Conservation (phyloP, 2,797 vertebrate species). For the Tenualosa ilisha region DNA sequence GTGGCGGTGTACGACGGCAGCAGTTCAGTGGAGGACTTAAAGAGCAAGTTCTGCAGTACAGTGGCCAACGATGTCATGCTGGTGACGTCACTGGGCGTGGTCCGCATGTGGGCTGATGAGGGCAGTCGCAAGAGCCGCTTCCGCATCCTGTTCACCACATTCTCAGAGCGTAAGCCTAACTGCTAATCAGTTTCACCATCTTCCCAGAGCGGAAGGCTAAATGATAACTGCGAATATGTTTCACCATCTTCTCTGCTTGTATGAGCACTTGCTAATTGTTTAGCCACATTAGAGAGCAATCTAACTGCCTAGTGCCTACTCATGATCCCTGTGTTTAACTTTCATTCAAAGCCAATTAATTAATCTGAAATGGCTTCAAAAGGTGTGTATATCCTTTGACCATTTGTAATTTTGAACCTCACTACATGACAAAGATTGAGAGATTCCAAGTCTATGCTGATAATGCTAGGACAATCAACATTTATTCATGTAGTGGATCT, state of each 20-base stretch:
- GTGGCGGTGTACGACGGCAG: conserved; percentile 97
- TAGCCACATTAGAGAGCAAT: too few relatives aligned
- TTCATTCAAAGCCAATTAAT: too few relatives aligned
- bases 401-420: too few relatives aligned
- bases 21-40: conserved; percentile 94
- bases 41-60: conserved; percentile 96
- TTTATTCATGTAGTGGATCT: too few relatives aligned
- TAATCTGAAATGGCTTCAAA: too few relatives aligned
- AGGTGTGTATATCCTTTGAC: too few relatives aligned
- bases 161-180: conserved; percentile 92
- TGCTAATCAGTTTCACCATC: background rate
- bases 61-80: conserved; percentile 98
- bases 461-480: too few relatives aligned
- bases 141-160: conserved; percentile 98
- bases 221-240: conserved; percentile 48
- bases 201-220: background rate
- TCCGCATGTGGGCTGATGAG: conserved; percentile 98
- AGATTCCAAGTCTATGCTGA: too few relatives aligned
- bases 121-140: conserved; percentile 91
- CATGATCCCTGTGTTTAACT: too few relatives aligned
- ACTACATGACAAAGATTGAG: too few relatives aligned
- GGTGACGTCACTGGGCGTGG: conserved; percentile 88
- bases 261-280: too few relatives aligned
- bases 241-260: conserved; percentile 83
- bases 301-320: too few relatives aligned